Evolutionary conservation across 1,140 invertebrate genomes (phyloP).

Genomic region (Elymnias hypermnestra): DNA sequence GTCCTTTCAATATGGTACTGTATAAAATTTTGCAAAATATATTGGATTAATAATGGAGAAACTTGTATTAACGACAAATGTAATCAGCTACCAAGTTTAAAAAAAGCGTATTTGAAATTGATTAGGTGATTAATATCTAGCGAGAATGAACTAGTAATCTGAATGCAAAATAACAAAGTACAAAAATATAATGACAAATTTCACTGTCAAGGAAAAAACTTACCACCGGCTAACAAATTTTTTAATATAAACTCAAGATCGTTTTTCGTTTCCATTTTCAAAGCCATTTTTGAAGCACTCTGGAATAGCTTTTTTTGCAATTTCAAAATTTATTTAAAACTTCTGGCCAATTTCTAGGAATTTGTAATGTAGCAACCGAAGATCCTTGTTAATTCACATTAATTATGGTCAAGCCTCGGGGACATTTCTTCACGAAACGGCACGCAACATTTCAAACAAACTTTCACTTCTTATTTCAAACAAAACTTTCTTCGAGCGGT

Average conservation of each 20-base stretch:
- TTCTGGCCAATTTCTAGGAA: conserved; percentile 1
- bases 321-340: conserved; percentile 7
- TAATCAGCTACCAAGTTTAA: too few species aligned
- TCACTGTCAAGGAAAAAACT: conserved; percentile 14
- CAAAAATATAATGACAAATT: neutral
- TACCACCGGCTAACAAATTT: conserved; percentile 80
- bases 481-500: conserved; percentile 29
- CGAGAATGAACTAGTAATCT: too few species aligned
- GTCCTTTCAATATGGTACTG: too few species aligned
- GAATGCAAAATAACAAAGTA: neutral
- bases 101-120: too few species aligned
- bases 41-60: too few species aligned
- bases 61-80: too few species aligned
- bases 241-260: conserved; percentile 78
- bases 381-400: conserved; percentile 37
- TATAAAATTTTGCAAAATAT: too few species aligned
- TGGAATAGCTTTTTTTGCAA: neutral
- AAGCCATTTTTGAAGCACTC: conserved; percentile 38
- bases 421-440: conserved; percentile 45
- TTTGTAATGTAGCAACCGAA: conserved; percentile 21
- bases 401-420: conserved; percentile 29
- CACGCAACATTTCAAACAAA: conserved; percentile 47
- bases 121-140: too few species aligned
- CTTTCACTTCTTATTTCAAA: conserved; percentile 48
- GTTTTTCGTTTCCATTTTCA: conserved; percentile 72